Conservation (phyloP, 2,888 invertebrate species). For the Cheilosia urbana region DNA sequence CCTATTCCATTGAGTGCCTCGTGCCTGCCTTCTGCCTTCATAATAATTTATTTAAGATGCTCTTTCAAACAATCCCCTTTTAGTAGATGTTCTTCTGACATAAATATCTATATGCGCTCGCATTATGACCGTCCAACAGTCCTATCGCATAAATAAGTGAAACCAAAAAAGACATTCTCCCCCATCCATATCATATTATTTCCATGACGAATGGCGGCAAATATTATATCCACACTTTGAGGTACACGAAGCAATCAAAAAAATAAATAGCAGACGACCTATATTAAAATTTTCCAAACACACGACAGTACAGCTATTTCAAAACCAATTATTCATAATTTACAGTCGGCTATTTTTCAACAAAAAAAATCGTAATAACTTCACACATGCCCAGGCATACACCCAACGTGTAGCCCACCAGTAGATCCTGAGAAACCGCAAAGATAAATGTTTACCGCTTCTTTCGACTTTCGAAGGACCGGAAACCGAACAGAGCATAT, state of each 20-base stretch:
- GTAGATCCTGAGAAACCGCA: slow-evolving; percentile 46
- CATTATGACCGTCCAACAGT: slow-evolving; percentile 11
- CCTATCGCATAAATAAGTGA: not conserved
- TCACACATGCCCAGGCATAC: slow-evolving; percentile 39
- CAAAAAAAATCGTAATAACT: slow-evolving; percentile 58
- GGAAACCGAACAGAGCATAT: slow-evolving; percentile 27
- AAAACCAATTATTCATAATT: slow-evolving; percentile 73
- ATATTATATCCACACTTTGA: slow-evolving; percentile 18
- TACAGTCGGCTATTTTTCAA: slow-evolving; percentile 67
- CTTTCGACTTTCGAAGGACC: slow-evolving; percentile 3
- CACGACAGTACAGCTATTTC: slow-evolving; percentile 43
- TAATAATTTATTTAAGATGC: slow-evolving; percentile 7
- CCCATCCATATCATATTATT: slow-evolving; percentile 2
- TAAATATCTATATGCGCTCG: not conserved
- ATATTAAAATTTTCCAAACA: slow-evolving; percentile 49
- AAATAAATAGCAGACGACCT: slow-evolving; percentile 27
- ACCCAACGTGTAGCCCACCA: slow-evolving; percentile 1
- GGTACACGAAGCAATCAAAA: slow-evolving; percentile 16
- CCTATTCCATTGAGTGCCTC: not conserved
- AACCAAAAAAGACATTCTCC: not conserved
- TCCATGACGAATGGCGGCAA: slow-evolving; percentile 50
- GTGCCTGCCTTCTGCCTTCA: not conserved
- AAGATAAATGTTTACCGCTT: slow-evolving; percentile 55
- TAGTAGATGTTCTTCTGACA: not conserved
- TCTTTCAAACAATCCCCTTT: not conserved